phyloP scores from a whole-genome alignment of 2,797 vertebrate species.

The Octomys mimax region DNA sequence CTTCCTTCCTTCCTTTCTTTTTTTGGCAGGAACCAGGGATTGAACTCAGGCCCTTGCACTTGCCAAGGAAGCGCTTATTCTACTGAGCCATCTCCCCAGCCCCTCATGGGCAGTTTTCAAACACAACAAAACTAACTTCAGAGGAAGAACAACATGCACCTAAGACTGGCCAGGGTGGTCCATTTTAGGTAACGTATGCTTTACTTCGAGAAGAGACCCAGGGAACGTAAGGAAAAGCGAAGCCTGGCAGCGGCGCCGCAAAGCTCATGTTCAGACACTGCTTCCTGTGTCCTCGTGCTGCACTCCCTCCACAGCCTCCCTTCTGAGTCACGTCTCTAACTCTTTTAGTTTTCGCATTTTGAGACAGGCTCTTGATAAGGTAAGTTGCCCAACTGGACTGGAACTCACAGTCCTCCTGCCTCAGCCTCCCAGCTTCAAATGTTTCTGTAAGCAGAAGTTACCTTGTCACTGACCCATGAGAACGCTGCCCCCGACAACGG shows the following conservation, averaged over 20 bases:
- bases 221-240: not conserved
- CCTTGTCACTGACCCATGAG: not conserved
- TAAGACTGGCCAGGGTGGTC: not conserved
- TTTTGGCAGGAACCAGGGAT: no score
- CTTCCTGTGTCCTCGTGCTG: not conserved
- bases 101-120: not conserved
- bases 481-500: not conserved
- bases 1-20: no score
- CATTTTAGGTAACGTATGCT: not conserved
- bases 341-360: not conserved
- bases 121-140: constrained; percentile 16
- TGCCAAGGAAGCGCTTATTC: no score
- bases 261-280: rapidly evolving
- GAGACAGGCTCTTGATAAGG: not conserved
- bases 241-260: not conserved
- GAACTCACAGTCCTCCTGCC: not conserved
- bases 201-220: not conserved
- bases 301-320: not conserved
- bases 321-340: not conserved
- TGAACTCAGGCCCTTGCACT: no score
- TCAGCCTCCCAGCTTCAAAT: not conserved
- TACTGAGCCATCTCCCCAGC: no score
- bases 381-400: not conserved
- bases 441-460: not conserved
- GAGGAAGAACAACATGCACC: constrained; percentile 25